Evolutionary conservation across 2,113 vertebrate species (phyloP).

Genomic region (Ciconia stormi): DNA sequence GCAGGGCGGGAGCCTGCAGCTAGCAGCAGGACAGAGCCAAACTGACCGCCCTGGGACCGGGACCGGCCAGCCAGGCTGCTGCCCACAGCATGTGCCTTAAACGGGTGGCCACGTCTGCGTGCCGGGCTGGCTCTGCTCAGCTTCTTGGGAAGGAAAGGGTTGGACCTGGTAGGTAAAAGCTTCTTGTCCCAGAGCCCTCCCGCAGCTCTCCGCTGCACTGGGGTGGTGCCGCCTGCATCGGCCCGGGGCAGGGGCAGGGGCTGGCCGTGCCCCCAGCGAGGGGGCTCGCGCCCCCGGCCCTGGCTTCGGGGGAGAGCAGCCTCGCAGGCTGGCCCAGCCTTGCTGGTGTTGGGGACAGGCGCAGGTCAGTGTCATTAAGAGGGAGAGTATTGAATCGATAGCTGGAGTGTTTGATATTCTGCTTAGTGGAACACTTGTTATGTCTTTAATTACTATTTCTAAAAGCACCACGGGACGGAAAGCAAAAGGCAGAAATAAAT

Average conservation of each 20-base stretch:
- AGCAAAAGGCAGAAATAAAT: slow-evolving; percentile 75
- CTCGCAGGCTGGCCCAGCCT: not conserved
- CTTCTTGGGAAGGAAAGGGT: too few relatives aligned
- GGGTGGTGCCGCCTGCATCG: accelerated
- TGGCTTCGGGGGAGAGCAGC: not conserved
- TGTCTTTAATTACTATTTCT: slow-evolving; percentile 72
- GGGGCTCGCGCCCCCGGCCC: not conserved
- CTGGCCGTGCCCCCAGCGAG: not conserved
- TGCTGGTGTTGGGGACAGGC: not conserved
- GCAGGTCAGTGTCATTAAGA: not conserved
- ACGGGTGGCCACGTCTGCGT: accelerated
- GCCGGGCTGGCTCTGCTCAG: not conserved
- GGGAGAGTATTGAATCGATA: slow-evolving; percentile 18
- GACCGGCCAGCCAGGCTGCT: too few relatives aligned
- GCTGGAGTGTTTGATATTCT: slow-evolving; percentile 62
- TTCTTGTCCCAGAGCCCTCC: not conserved
- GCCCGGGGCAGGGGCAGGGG: too few relatives aligned
- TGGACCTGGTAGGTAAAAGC: not conserved
- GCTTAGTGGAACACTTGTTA: slow-evolving; percentile 57
- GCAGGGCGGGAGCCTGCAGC: not conserved
- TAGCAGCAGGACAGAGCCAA: not conserved
- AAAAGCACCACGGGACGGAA: slow-evolving; percentile 51
- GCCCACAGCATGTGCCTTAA: not conserved
- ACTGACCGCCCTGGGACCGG: accelerated
- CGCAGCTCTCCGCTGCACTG: accelerated